Base-by-base conservation (phyloP, 2,797 vertebrate species). In the Cichlasoma orientale region DNA sequence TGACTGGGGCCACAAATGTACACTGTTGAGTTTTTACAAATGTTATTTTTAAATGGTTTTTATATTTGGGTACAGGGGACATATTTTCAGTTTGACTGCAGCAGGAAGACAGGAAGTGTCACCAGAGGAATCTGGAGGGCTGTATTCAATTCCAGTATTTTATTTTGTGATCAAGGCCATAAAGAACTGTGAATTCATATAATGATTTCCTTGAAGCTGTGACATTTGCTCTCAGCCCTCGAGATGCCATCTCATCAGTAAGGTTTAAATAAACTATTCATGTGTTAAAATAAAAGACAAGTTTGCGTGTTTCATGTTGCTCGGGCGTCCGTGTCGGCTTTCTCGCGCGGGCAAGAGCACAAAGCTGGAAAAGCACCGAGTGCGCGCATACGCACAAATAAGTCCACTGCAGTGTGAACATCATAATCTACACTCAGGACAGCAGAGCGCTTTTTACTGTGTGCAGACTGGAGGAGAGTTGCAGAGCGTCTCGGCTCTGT, bases 371-470 rank as follows among this genome's bases (percentile, higher is more conserved):
- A 33, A 75, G 36, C 21, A 69, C 7, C 23, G 3, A 47, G 56
- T 44, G 63, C 47, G 68, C 23, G 29, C 52, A 66, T 5, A 33
- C n/a, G 25, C 29, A 72, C 18, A 69, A 55, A 52, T 4, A 73
- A 54, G 21, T 57, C 74, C 56, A 72, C 66, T 21, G 54, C 80
- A 74, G 69, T 11, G 3, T 79, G 74, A 31, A 50, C 50, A 47
- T 47, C 38, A 25, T 33, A 38, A 19, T 68, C 38, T 38, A 3
- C 58, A 56, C 19, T 54, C 50, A 75, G 61, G 55, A 59, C 52
- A 7, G 21, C 33, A 57, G 72, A 57, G 82, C 13, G 56, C 13
- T 2, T 77, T 61, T 0, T 18, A 10, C 57, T 56, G 66, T 11
- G 14, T 5, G 8, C 19, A 23, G 7, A 23, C 50, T 56, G 72